Conservation (phyloP, 2,113 vertebrate species). For the Engraulis encrasicolus region DNA sequence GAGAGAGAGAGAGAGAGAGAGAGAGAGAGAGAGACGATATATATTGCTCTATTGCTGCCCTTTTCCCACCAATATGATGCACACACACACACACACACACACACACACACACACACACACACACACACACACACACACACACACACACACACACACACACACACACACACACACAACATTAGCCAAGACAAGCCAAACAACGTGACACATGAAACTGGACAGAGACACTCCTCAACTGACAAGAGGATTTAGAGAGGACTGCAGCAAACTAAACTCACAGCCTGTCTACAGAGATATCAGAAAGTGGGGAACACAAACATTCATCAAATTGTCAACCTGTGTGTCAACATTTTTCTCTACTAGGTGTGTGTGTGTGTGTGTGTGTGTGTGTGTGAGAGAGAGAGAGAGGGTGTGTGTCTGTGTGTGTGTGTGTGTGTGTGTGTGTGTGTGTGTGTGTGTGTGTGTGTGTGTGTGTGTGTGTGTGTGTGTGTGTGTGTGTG, state of each 20-base stretch:
- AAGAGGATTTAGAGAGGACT: not conserved
- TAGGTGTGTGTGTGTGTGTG: not conserved
- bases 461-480: too few species aligned
- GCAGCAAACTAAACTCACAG: not conserved
- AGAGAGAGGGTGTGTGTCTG: too few species aligned
- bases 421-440: too few species aligned
- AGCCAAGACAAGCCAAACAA: not conserved
- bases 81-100: too few species aligned
- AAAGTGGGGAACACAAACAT: not conserved
- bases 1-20: not conserved
- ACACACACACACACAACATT: not conserved
- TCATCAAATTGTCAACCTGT: conserved; percentile 10
- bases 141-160: too few species aligned
- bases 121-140: too few species aligned
- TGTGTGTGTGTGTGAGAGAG: too few species aligned
- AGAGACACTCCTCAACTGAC: not conserved
- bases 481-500: too few species aligned
- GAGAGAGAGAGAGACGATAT: not conserved
- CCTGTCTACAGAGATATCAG: not conserved
- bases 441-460: too few species aligned
- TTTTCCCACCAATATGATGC: not conserved
- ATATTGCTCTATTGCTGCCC: conserved; percentile 6
- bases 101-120: too few species aligned
- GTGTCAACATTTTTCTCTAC: not conserved
- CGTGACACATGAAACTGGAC: conserved; percentile 1